Evolutionary conservation across 1,140 invertebrate genomes (phyloP).

Genomic region (Drosophila insularis): DNA sequence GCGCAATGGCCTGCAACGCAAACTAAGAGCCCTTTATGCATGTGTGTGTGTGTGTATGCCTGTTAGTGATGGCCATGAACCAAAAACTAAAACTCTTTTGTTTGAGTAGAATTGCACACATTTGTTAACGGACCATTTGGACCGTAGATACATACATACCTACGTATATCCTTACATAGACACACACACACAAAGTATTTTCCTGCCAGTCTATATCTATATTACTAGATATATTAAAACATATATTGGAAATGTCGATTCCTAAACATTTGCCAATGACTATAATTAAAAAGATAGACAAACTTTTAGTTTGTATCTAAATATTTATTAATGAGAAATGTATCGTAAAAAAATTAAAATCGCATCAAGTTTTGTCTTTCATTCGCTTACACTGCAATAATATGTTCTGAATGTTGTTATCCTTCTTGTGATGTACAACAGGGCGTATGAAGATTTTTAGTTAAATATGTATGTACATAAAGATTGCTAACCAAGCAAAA

Average conservation of each 20-base stretch:
- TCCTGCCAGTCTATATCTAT: background rate
- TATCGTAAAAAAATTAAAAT: too few relatives aligned
- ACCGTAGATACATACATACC: background rate
- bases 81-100: conserved; percentile 11
- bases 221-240: background rate
- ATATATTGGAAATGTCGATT: background rate
- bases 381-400: too few relatives aligned
- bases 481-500: too few relatives aligned
- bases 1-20: conserved; percentile 23
- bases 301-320: background rate
- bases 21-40: background rate
- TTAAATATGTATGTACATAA: too few relatives aligned
- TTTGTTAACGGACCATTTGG: conserved; percentile 6
- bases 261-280: background rate
- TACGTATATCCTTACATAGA: background rate
- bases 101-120: conserved; percentile 3
- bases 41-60: background rate
- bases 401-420: too few relatives aligned
- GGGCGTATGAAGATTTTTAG: too few relatives aligned
- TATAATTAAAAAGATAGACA: background rate
- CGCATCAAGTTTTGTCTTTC: too few relatives aligned
- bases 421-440: too few relatives aligned
- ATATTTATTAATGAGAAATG: too few relatives aligned
- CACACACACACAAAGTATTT: background rate
- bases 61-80: conserved; percentile 18